phyloP scores from a whole-genome alignment of 2,797 vertebrate genomes.

The Malurus splendens region DNA sequence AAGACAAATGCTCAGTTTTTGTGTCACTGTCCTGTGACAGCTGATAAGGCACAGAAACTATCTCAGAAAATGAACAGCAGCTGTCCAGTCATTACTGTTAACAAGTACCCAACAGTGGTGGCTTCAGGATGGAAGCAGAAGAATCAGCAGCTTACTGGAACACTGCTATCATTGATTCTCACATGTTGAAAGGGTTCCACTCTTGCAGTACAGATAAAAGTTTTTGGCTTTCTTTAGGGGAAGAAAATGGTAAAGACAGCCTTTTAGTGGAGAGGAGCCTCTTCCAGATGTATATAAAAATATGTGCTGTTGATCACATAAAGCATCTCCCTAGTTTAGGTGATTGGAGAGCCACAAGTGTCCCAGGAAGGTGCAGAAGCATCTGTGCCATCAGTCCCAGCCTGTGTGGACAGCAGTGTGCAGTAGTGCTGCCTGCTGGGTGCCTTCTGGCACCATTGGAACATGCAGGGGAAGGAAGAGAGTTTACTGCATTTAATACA shows the following conservation, averaged over 20 bases:
- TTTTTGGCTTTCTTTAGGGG: not conserved
- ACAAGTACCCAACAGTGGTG: not conserved
- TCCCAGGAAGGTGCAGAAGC: not conserved
- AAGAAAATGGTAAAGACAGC: not conserved
- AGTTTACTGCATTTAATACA: not conserved
- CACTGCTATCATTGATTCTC: not conserved
- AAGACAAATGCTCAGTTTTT: not conserved
- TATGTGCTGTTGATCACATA: rapidly evolving
- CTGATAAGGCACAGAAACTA: not conserved
- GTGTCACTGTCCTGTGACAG: not conserved
- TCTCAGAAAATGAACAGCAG: not conserved
- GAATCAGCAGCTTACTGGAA: not conserved
- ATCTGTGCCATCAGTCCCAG: not conserved
- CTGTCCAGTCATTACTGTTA: not conserved
- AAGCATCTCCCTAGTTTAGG: not conserved
- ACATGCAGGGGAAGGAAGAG: not conserved
- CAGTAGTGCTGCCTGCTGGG: too few species aligned
- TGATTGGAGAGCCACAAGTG: not conserved
- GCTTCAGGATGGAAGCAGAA: not conserved
- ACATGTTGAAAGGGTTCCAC: not conserved
- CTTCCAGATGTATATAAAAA: not conserved
- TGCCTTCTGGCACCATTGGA: not conserved
- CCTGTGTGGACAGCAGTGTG: not conserved
- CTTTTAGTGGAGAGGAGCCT: not conserved
- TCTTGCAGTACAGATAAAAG: not conserved